A percentile compares a stretch with the other conserved stretches of the same genome.
phyloP scores from a whole-genome alignment of 2,113 vertebrate genomes.

The Ia io region DNA sequence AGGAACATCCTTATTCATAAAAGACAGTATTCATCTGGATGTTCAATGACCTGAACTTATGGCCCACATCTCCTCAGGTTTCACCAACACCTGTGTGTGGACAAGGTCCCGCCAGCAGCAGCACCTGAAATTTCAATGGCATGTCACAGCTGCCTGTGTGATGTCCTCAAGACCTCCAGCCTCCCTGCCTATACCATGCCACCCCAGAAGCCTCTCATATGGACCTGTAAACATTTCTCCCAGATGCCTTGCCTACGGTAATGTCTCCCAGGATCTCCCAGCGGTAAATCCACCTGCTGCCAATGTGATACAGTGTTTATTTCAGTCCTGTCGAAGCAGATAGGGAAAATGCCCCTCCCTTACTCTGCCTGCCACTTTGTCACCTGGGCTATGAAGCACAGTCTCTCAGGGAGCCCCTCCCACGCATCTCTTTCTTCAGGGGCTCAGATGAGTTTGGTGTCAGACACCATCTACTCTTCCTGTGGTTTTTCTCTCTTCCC shows the following conservation, averaged over 20 bases:
- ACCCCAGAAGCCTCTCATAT: not conserved
- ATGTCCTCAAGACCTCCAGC: not conserved
- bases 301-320: not conserved
- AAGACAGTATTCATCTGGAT: not conserved
- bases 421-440: not conserved
- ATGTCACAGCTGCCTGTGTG: fast-evolving
- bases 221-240: too few relatives aligned
- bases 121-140: too few relatives aligned
- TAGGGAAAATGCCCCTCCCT: not conserved
- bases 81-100: not conserved
- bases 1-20: not conserved
- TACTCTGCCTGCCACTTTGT: not conserved
- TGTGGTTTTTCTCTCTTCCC: not conserved
- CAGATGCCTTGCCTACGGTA: not conserved
- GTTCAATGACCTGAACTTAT: not conserved
- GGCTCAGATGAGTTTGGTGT: not conserved
- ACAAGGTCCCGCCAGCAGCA: not conserved
- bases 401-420: not conserved
- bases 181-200: fast-evolving
- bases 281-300: fast-evolving
- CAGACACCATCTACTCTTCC: not conserved
- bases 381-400: not conserved
- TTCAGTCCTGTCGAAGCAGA: not conserved
- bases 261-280: not conserved
- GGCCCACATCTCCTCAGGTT: not conserved